Evolutionary conservation across 1,140 invertebrate species (phyloP), one percentile per base, ranked within the genome.

Genomic region (Philotrypesis tridentata): DNA sequence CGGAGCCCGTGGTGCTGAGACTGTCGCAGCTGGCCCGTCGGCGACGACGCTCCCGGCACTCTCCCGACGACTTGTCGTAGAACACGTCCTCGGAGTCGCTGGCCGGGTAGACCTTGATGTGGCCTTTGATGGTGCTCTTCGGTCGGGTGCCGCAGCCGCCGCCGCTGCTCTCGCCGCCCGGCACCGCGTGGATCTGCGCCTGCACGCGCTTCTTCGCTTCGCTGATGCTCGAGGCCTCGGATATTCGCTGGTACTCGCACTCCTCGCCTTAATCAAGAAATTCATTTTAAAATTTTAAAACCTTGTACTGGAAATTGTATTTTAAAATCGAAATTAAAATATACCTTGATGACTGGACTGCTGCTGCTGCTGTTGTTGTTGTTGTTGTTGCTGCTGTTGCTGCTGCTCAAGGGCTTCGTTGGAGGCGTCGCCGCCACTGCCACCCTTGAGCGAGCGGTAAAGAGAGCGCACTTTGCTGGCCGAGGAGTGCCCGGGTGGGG

Each of bases 1-100:
- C 91, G 1, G 91, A 92, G 0, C 91, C 91, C 0, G 90, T 92
- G 11, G 90, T 92, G 75, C 91, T 91, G 8, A 92, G 79, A 37
- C 90, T 91, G 82, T 92, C 90, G 77, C 90, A 90, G 63, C 90
- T 92, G 1, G 90, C 89, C 8, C 91, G 88, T n/a, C 89, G 83
- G n/a, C 89, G 85, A 31, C 89, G 84, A 78, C 88, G 83, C 2
- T 67, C 37, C 55, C 40, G 11, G n/a, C 7, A 37, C 21, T 68
- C 43, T 2, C 6, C 17, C 23, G 31, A 37, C 82, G 78, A 5
- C 85, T 85, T 31, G 71, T 87, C 37, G 79, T 94, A 93, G 80
- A 94, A 93, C 14, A 94, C 91, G 70, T 95, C 94, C 85, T 95
- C 94, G 2, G 94, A 93, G 82, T 94, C 94, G 74, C 93, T 94